Base-by-base conservation (phyloP, 2,888 invertebrate genomes). In the Argyresthia goedartella region DNA sequence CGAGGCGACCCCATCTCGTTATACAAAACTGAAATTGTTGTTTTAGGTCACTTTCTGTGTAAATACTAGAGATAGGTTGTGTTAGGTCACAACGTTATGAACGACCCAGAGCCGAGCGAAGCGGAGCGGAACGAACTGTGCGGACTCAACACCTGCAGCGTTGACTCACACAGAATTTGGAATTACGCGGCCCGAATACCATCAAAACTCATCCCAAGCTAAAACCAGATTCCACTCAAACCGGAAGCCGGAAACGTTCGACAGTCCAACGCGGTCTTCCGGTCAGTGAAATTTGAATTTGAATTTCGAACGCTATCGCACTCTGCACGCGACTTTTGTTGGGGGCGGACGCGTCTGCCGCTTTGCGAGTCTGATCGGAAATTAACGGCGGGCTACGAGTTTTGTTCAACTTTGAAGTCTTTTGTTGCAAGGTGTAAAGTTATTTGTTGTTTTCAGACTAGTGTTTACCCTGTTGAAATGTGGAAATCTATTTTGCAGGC, bases 221-320 rank as follows among this genome's bases (percentile, higher is more conserved):
- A 14, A 60, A 69, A 69, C 69, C 69, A 68, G 60, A 62, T 61
- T 64, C 14, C 14, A 16, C 46, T 16, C 8, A 8, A 9, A 39
- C 10, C 39, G 39, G 39, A 39, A 15, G 25, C 71, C 71, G 81
- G 80, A 78, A 56, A 61, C 65, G 57, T 59, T 70, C 63, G 74
- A 71, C 75, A 66, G 14, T 36, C 39, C 13, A 39, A 35, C 13
- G 15, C 64, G 70, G 67, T 71, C 76, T 75, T 81, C 82, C 82
- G 81, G 81, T 81, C 78, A 81, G 80, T 72, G 76, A 77, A 80
- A 84, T 84, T 82, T 81, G 78, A 79, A 84, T 81, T 82, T 81
- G 78, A 79, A 84, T 81, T 39, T 49, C 36, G 48, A 36, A 16
- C 72, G 76, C 68, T 80, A 81, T 65, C 75, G 67, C 75, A 81